Evolutionary conservation across 2,888 invertebrate species (phyloP).

Genomic region (Chloroclysta siterata): DNA sequence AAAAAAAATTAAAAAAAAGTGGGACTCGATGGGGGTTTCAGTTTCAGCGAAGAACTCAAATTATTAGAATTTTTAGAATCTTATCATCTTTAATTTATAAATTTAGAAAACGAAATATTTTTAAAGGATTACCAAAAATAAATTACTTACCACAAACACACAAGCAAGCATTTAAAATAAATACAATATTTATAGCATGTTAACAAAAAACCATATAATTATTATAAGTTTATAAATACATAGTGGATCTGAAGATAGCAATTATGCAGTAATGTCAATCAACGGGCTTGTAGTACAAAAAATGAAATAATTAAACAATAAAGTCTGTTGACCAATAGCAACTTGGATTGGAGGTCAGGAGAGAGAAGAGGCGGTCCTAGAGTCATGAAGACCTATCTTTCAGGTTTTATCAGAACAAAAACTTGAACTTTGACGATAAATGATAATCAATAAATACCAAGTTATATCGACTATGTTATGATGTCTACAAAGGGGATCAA

Average conservation of each 20-base stretch:
- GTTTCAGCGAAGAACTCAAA: no score
- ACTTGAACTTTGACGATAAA: conserved; percentile 20
- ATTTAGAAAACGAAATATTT: no score
- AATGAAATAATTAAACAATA: conserved; percentile 23
- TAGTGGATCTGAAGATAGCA: background rate
- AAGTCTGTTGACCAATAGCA: conserved; percentile 29
- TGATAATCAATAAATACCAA: conserved; percentile 10
- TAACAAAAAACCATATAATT: no score
- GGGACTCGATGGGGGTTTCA: no score
- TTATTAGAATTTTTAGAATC: no score
- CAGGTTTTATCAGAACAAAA: conserved; percentile 28
- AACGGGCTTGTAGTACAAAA: conserved; percentile 3
- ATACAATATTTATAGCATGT: background rate
- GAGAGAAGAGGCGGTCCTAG: conserved; percentile 35
- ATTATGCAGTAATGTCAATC: conserved; percentile 28
- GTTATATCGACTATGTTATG: background rate
- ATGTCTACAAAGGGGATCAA: background rate
- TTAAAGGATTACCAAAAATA: no score
- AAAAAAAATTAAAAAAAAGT: no score
- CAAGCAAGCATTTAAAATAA: no score
- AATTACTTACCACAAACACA: no score
- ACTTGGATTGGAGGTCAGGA: conserved; percentile 9
- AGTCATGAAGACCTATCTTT: conserved; percentile 25
- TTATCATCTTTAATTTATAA: no score
- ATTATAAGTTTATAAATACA: background rate